Evolutionary conservation across 2,113 vertebrate species (phyloP), one percentile per base, ranked within the genome.

Genomic region (Gasterosteus aculeatus): DNA sequence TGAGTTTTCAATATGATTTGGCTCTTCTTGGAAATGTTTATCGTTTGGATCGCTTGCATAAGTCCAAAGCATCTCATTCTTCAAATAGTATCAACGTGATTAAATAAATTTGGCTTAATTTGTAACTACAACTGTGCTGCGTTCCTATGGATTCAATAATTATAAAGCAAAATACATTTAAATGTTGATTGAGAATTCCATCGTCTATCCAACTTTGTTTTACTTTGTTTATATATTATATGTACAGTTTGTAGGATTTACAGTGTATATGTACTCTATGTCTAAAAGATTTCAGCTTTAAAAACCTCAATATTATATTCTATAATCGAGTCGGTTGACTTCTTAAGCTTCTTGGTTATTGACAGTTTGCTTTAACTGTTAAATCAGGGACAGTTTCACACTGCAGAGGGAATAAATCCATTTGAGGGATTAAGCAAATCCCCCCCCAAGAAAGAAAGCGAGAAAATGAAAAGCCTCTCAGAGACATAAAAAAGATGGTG

Each of bases 401-500:
- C 5, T 42, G 67, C 53, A 58, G 33, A 65, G 69, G 67, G 39
- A 33, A 35, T 56, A 86, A 83, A 78, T 6, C n/a, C 53, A 64
- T 83, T 87, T 71, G 2, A 56, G 22, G 75, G 83, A 87, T 84
- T 57, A 80, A 81, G 68, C 74, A 78, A 89, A 85, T 83, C 22
- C 22, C 22, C 22, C 70, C 83, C 44, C 47, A 56, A 77, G 62
- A 75, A 70, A 67, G 63, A 67, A 22, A 64, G 59, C 58, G 63
- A 74, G 71, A 83, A 87, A 83, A 87, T 83, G 62, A 82, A 84
- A 89, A 71, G 44, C 44, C 58, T 71, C 67, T 87, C 71, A 67
- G 59, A 72, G 35, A 80, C 75, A 86, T 84, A 86, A 81, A 72
- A 76, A 33, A 83, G 70, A 75, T 87, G 65, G 31, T 53, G 73